Evolutionary conservation across 1,140 invertebrate genomes (phyloP).

Genomic region (Chelonus insularis): DNA sequence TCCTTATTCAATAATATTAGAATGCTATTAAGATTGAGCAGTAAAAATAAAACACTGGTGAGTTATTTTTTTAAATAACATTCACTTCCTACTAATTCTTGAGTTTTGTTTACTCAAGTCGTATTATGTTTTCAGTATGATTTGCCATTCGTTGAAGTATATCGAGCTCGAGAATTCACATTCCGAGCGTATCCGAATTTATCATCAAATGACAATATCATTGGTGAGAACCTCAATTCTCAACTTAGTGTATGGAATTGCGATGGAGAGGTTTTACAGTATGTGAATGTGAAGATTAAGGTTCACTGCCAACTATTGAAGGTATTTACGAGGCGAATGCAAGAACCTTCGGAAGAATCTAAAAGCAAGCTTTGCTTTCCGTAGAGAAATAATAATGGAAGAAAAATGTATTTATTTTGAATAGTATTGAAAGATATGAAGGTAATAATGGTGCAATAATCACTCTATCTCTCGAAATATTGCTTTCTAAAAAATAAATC

Average conservation of each 20-base stretch:
- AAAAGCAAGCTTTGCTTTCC: conserved; percentile 25
- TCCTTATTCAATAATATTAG: conserved; percentile 74
- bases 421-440: too few species aligned
- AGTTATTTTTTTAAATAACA: conserved; percentile 26
- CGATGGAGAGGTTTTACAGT: conserved; percentile 78
- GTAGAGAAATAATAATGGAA: neutral
- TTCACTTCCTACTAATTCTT: too few species aligned
- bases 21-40: conserved; percentile 68
- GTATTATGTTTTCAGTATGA: conserved; percentile 62
- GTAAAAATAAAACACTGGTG: conserved; percentile 65
- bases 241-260: conserved; percentile 79
- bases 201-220: conserved; percentile 41
- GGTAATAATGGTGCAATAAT: too few species aligned
- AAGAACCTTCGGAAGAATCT: conserved; percentile 24
- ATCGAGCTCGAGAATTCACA: conserved; percentile 73
- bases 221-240: conserved; percentile 37
- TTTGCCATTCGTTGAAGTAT: conserved; percentile 77
- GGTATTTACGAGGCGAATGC: conserved; percentile 60
- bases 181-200: conserved; percentile 64
- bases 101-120: neutral
- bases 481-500: too few species aligned
- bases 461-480: too few species aligned
- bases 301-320: conserved; percentile 64
- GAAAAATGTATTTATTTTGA: too few species aligned
- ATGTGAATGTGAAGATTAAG: conserved; percentile 71